Evolutionary conservation across 2,113 vertebrate species (phyloP).

Genomic region (Riparia riparia): DNA sequence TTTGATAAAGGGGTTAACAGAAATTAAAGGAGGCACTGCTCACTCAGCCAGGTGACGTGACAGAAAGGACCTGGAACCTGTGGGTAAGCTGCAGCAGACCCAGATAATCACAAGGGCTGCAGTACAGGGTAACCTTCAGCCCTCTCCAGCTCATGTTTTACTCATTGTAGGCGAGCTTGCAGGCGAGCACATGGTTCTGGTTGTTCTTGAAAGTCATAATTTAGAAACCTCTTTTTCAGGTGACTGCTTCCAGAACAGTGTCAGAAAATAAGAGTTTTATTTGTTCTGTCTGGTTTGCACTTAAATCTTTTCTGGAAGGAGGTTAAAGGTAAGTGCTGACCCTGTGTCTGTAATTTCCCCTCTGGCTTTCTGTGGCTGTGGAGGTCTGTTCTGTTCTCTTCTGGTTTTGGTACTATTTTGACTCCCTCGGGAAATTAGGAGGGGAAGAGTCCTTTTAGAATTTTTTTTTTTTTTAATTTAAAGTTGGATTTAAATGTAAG

Average conservation of each 20-base stretch:
- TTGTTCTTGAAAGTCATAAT: neutral
- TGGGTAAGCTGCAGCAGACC: neutral
- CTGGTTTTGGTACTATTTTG: neutral
- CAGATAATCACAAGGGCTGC: neutral
- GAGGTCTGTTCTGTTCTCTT: neutral
- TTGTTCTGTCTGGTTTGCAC: neutral
- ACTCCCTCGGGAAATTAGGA: neutral
- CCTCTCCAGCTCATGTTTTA: neutral
- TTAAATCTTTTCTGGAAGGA: neutral
- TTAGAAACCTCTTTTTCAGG: neutral
- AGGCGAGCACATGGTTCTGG: neutral
- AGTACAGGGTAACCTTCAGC: neutral
- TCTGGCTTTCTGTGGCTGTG: neutral
- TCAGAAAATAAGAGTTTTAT: neutral
- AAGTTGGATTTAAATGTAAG: neutral
- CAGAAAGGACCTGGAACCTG: neutral
- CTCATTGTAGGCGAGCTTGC: neutral
- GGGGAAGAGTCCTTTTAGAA: neutral
- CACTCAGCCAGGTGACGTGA: neutral
- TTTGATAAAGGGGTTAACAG: neutral
- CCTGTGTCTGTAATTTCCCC: neutral
- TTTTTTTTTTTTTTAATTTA: neutral
- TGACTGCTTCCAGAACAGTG: neutral
- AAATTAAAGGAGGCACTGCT: neutral
- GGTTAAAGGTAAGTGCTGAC: neutral